phyloP scores from a whole-genome alignment of 1,140 invertebrate genomes.

The Periplaneta americana region DNA sequence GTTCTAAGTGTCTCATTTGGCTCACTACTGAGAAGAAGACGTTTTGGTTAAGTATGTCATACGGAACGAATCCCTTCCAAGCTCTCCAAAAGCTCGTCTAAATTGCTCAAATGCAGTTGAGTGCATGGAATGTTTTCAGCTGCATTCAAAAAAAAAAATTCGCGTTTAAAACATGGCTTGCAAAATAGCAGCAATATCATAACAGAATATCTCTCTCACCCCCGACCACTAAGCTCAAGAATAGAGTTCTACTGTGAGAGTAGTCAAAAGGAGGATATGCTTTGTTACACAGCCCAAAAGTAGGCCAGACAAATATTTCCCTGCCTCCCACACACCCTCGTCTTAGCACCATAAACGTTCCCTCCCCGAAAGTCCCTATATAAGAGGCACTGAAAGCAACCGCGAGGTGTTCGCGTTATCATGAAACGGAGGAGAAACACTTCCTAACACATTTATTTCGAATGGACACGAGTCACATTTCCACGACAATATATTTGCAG shows the following conservation, averaged over 20 bases:
- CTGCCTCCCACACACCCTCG: no score
- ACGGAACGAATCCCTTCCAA: not conserved
- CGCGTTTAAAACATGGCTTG: not conserved
- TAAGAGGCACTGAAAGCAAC: not conserved
- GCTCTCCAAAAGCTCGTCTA: not conserved
- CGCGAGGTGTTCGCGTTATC: not conserved
- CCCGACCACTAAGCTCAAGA: no score
- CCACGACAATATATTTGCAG: not conserved
- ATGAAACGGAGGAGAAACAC: not conserved
- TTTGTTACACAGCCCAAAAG: not conserved
- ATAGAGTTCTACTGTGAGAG: no score
- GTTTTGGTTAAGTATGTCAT: not conserved
- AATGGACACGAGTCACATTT: not conserved
- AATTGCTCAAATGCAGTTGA: not conserved
- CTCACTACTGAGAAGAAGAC: not conserved
- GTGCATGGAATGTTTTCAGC: not conserved
- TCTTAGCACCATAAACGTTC: not conserved
- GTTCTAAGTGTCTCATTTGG: not conserved
- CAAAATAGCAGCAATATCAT: not conserved
- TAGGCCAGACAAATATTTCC: not conserved
- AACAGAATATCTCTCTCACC: not conserved
- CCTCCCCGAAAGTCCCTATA: not conserved
- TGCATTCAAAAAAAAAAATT: not conserved
- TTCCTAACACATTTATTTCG: not conserved
- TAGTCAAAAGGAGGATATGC: no score